Base-by-base conservation (phyloP, 2,113 vertebrate genomes). In the Pteruthius melanotis region DNA sequence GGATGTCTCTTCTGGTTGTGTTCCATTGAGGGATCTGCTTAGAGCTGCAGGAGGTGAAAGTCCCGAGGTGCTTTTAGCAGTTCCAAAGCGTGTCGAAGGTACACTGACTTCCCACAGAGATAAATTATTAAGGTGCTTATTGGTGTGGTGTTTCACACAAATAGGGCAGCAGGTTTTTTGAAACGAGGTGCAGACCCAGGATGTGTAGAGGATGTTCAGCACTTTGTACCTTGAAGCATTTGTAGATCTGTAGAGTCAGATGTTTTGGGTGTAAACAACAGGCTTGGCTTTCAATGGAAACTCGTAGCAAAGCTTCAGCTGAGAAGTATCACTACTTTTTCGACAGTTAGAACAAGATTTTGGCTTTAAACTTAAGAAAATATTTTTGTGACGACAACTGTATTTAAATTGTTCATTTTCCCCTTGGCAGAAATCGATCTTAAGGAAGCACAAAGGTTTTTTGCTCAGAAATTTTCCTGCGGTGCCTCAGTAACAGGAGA, bases 391-490 rank as follows among this genome's bases (percentile, higher is more conserved):
- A 26, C 39, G 81, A 13, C 42, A 69, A 3, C 30, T 47, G 28
- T 63, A 4, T 69, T 95, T 33, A 27, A 91, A 56, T 39, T 64
- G 33, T 35, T 22, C 4, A 0, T 89, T 95, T 96, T 94, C 40
- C 64, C 39, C 1, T 87, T 11, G 68, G 90, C 97, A 99, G 99
- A 99, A 98, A 99, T 99, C 9, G 99, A 99, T 52, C 99, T 99
- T 78, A 99, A 99, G 98, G 99, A 99, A 98, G 99, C 99, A 98
- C 99, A 99, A 98, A 98, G 99, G 87, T 99, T 99, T 98, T 99
- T 99, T 98, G 99, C 99, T 98, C 99, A 99, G 95, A 99, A 99
- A 94, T 99, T 99, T 98, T 99, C 99, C 95, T 99, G 99, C 24
- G 99, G 99, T 97, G 99, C 99, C 97, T 99, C 99, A 31, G 99